Percentiles rank a stretch among this genome's conserved stretches.
Evolutionary conservation across 1,140 invertebrate genomes (phyloP).

Genomic region (Lasioglossum baleicum): DNA sequence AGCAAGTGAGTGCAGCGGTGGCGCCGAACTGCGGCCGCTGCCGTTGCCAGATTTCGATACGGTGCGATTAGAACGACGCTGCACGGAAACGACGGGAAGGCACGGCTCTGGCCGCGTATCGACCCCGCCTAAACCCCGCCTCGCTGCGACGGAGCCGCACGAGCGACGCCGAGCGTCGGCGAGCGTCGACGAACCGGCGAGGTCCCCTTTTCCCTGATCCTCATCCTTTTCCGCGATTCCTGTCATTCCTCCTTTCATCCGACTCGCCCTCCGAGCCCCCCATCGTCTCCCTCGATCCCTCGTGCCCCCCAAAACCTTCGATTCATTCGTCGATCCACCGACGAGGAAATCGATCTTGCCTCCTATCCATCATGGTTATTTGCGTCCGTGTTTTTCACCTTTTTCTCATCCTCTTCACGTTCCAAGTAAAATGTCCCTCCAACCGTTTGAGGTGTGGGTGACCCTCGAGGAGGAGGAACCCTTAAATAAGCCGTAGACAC

Average conservation of each 20-base stretch:
- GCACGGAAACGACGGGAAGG: conserved; percentile 68
- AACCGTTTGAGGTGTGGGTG: not conserved
- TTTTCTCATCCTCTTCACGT: too few relatives aligned
- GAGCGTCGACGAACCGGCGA: conserved; percentile 43
- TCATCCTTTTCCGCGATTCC: conserved; percentile 34
- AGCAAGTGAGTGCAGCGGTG: conserved; percentile 31
- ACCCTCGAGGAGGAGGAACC: not conserved
- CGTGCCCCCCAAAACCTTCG: not conserved
- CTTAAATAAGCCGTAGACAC: not conserved
- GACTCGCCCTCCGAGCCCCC: not conserved
- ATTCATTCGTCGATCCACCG: not conserved
- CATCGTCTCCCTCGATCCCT: not conserved
- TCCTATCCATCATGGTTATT: not conserved
- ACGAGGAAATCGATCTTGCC: not conserved
- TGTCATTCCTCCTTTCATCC: conserved; percentile 21
- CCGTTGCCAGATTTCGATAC: conserved; percentile 56
- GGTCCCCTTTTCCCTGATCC: conserved; percentile 28
- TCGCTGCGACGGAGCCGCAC: conserved; percentile 63
- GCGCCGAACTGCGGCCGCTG: conserved; percentile 47
- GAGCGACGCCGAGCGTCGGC: conserved; percentile 60
- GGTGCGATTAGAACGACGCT: conserved; percentile 65
- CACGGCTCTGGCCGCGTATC: conserved; percentile 68
- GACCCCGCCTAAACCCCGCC: conserved; percentile 79
- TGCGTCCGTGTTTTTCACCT: too few relatives aligned
- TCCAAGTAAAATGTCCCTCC: too few relatives aligned